Evolutionary conservation across 1,140 invertebrate genomes (phyloP), one percentile per base, ranked within the genome.

Genomic region (Dendrolimus punctatus): DNA sequence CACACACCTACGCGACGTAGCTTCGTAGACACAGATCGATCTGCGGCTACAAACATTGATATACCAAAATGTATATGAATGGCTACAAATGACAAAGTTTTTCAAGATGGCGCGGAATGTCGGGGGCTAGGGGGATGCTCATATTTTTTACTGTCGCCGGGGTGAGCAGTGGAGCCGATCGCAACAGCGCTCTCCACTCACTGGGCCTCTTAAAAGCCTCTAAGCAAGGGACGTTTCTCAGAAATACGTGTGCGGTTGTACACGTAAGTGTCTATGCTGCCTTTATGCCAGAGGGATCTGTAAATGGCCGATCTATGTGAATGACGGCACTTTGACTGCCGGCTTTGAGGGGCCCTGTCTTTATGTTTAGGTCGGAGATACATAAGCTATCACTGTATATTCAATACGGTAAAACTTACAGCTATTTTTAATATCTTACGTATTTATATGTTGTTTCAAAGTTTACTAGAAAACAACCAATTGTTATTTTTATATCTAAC

Each of bases 101-200:
- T 85, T 80, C 82, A 85, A 85, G 82, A 85, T 85, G 82, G 82
- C 82, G 82, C 64, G 40, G 44, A 46, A 41, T 50, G 57, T 47
- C 57, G 56, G 60, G 71, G 73, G 62, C 57, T 39, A 40, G 49
- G 60, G 76, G 77, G 79, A 79, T 84, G 76, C 77, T 83, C 80
- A 86, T 81, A 86, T 86, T 86, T 85, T 86, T 86, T 86, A 84
- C 80, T 86, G 82, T 86, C 81, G 80, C 72, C 71, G 76, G 82
- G 82, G 82, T 86, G 82, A 84, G 82, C 82, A 86, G 63, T 77
- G 71, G 66, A 85, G 82, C 80, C 76, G 76, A 85, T 85, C 82
- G 80, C 73, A 57, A 85, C 82, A 85, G 51, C 69, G 64, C 77
- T 85, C 82, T 84, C 82, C 80, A 85, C 82, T 73, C 68, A 53